Base-by-base conservation (phyloP, 2,797 vertebrate species). In the Synaphobranchus kaupii region DNA sequence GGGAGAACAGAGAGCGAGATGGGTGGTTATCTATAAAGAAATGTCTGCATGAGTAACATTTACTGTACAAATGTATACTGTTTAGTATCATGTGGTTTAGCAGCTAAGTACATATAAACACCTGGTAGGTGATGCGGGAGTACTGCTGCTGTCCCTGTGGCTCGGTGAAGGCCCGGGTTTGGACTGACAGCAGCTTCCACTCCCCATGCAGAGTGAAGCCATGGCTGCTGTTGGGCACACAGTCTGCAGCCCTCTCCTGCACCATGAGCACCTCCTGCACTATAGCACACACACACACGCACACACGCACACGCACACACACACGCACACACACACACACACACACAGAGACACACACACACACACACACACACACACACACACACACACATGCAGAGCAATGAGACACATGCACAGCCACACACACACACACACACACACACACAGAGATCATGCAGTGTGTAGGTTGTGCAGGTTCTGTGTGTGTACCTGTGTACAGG, bases 51-150 rank as follows among this genome's bases (percentile, higher is more conserved):
- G n/a, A n/a, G n/a, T n/a, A n/a, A 52, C 50, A 52, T 52, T 52
- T 52, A 52, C 50, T 52, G 50, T 52, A 52, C 52, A 52, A 52
- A 52, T 10, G 10, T 52, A 52, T 1, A 52, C 52, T 52, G 52
- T 13, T 52, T 52, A 10, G 52, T 10, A 1, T 2, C 52, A 52
- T 10, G 52, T 8, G 52, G 9, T 52, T 52, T 13, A 52, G 52
- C 52, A 52, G 13, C 52, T 52, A 52, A 52, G 52, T 52, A 52
- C 52, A 52, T 13, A 52, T 52, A 13, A 52, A 44, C 84, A 87
- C 86, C 86, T 84, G 78, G 82, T 84, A 87, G 47, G 86, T 73
- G 82, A 87, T 54, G 25, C 80, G 78, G 60, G 86, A 87, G 86
- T 84, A 87, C 12, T 28, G n/a, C 54, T 82, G 44, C 44, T 28